Conservation (phyloP, 1,140 invertebrate species). For the Heliconius hewitsoni region DNA sequence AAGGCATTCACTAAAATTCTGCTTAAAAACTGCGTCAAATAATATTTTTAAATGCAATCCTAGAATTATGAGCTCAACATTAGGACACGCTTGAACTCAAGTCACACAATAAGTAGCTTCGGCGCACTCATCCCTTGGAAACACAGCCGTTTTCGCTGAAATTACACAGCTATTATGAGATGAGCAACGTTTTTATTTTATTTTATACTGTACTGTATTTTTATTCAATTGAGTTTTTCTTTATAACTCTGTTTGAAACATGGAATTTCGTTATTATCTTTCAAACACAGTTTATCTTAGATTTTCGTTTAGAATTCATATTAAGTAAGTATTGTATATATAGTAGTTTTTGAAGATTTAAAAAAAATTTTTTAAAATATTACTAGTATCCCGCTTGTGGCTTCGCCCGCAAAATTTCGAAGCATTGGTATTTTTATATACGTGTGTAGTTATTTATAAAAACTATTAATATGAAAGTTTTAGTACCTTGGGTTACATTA, state of each 20-base stretch:
- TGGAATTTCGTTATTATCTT: too few relatives aligned
- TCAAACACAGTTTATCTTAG: too few relatives aligned
- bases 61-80: constrained; percentile 34
- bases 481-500: too few relatives aligned
- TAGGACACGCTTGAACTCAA: constrained; percentile 28
- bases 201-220: neutral
- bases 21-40: neutral
- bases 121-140: constrained; percentile 32
- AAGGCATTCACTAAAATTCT: neutral
- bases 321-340: too few relatives aligned
- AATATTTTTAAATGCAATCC: constrained; percentile 9
- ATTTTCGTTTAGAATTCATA: too few relatives aligned
- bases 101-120: constrained; percentile 44
- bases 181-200: constrained; percentile 15
- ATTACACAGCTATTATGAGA: constrained; percentile 17
- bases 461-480: too few relatives aligned
- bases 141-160: constrained; percentile 25
- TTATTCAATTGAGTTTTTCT: neutral
- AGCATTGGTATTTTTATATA: too few relatives aligned
- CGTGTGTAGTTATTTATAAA: too few relatives aligned
- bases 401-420: too few relatives aligned
- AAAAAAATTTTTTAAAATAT: too few relatives aligned
- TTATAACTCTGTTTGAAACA: neutral
- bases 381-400: too few relatives aligned
- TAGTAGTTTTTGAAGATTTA: too few relatives aligned